Base-by-base conservation (phyloP, 2,888 invertebrate species). In the Eupelmus urozonus region DNA sequence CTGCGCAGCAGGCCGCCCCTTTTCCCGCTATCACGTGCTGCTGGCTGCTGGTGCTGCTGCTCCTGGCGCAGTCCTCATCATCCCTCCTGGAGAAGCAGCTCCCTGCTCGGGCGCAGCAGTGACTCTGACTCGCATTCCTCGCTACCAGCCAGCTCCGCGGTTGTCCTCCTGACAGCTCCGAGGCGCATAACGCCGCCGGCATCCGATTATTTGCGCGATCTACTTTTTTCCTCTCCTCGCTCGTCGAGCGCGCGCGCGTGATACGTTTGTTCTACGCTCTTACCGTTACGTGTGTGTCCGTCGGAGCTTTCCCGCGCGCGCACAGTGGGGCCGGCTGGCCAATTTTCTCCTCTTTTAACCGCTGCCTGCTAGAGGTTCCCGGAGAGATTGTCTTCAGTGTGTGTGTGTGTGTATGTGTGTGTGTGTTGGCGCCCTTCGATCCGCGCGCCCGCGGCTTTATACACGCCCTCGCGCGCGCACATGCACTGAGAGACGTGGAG, bases 391-490 rank as follows among this genome's bases (percentile, higher is more conserved):
- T 34, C 3, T 34, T 34, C 5, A 34, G 34, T 34, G 34, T 34
- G 34, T 34, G 9, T 5, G 34, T 34, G 9, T 34, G 34, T 34
- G 3, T 34, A 34, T 34, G 9, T 9, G 34, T 34, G 9, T 34
- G 34, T 34, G 49, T 49, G 16, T 53, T 18, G 20, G 53, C 23
- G 53, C 59, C 29, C 59, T 34, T 60, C 59, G 59, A 60, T 34
- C 34, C 57, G 11, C 57, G 23, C 45, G 45, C 7, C 13, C 13
- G 7, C 16, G 40, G 40, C 45, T 13, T 16, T 45, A 45, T 34
- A 34, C 9, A 3, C 9, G 34, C 34, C 34, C 34, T 34, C 34
- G 34, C 34, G 34, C 34, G 34, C 16, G 45, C 16, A 45, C 16
- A 45, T 45, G 16, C 13, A 40, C 16, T 55, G 20, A 25, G 25